Percentiles rank a stretch among this genome's conserved stretches.
Evolutionary conservation across 2,888 invertebrate species (phyloP).

Genomic region (Furcula furcula): DNA sequence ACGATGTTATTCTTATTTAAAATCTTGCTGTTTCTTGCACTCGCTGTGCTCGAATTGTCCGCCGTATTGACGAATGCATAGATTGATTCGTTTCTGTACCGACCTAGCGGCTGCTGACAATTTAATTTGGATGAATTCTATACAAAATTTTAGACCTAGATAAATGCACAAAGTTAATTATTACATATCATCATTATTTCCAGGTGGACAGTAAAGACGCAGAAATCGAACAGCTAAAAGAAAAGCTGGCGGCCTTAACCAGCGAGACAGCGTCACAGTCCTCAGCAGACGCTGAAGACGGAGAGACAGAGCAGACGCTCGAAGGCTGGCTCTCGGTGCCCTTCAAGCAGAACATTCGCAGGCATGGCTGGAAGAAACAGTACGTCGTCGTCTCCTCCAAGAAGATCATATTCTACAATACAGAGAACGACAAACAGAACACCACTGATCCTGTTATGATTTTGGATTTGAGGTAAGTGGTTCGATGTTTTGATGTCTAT

Average conservation of each 20-base stretch:
- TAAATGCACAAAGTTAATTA: too few relatives aligned
- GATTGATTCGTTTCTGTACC: too few relatives aligned
- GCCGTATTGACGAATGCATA: too few relatives aligned
- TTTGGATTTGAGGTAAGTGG: constrained; percentile 93
- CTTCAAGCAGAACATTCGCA: constrained; percentile 95
- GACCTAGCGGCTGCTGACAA: too few relatives aligned
- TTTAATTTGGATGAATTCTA: too few relatives aligned
- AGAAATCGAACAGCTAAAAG: constrained; percentile 95
- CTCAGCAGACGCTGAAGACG: constrained; percentile 93
- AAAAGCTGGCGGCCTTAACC: constrained; percentile 89
- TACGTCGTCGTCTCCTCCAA: constrained; percentile 98
- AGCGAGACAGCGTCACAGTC: constrained; percentile 95
- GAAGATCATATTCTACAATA: constrained; percentile 98
- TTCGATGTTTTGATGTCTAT: too few relatives aligned
- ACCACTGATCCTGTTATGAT: constrained; percentile 97
- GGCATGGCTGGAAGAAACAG: constrained; percentile 98
- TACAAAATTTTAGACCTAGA: too few relatives aligned
- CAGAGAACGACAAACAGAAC: constrained; percentile 96
- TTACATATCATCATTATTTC: constrained; percentile 1
- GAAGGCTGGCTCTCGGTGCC: constrained; percentile 99
- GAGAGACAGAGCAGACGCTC: constrained; percentile 89
- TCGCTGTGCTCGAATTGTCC: too few relatives aligned
- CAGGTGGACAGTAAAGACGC: constrained; percentile 96
- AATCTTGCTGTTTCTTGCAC: too few relatives aligned
- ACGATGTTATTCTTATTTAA: too few relatives aligned